These are phyloP conservation scores for Osmerus mordax DNA, from an alignment of 2,113 vertebrate species.

Conservation along the genomic window DNA sequence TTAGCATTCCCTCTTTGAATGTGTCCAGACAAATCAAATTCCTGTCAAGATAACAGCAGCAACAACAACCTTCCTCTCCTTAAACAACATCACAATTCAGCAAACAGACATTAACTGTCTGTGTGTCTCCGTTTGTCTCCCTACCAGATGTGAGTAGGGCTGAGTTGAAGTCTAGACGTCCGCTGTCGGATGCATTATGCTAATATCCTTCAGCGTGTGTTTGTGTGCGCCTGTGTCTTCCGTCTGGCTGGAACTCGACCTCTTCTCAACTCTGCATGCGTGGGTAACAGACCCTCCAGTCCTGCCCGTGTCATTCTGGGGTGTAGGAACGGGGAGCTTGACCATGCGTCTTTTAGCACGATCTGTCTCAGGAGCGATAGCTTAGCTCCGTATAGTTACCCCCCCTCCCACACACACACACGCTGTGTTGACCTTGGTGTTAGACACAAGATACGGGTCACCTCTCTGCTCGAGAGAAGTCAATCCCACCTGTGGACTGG, in stretches of 20 bases:
- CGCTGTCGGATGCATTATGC: background rate
- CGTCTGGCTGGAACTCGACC: background rate
- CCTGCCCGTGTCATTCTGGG: too few relatives aligned
- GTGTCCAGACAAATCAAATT: conserved; percentile 56
- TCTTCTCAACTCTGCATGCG: too few relatives aligned
- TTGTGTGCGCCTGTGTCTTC: background rate
- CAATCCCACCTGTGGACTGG: too few relatives aligned
- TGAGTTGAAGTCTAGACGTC: conserved; percentile 16
- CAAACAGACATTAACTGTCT: background rate
- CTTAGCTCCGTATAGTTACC: too few relatives aligned
- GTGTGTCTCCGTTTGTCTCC: background rate
- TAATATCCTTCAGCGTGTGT: background rate
- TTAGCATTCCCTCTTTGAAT: conserved; percentile 34
- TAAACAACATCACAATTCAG: background rate
- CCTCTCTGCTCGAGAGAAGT: too few relatives aligned
- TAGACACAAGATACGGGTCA: too few relatives aligned
- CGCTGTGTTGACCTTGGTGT: too few relatives aligned
- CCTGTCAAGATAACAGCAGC: conserved; percentile 18
- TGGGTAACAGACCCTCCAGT: too few relatives aligned
- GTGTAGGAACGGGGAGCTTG: too few relatives aligned
- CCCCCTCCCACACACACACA: too few relatives aligned
- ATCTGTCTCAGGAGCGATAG: too few relatives aligned
- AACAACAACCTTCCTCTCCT: background rate
- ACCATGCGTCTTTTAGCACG: too few relatives aligned
- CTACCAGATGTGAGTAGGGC: background rate